A percentile compares a stretch with the other conserved stretches of the same genome.
Evolutionary conservation across 2,113 vertebrate species (phyloP).

Genomic region (Marmota flaviventris): DNA sequence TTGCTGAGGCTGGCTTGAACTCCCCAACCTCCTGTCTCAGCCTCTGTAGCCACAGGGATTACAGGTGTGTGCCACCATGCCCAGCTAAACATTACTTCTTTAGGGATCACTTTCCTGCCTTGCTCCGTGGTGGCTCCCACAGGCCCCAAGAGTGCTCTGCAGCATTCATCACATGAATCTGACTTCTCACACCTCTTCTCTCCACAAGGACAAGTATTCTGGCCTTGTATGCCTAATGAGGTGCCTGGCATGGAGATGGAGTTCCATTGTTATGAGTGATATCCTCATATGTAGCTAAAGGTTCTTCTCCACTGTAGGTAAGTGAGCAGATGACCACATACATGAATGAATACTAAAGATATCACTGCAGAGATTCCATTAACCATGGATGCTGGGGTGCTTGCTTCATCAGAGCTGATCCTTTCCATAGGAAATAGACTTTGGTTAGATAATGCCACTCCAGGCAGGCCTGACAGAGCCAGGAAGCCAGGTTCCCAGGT

Average conservation of each 20-base stretch:
- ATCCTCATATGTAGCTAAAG: not conserved
- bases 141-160: not conserved
- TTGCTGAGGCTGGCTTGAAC: too few relatives aligned
- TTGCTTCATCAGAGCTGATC: not conserved
- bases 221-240: not conserved
- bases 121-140: not conserved
- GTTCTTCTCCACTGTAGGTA: not conserved
- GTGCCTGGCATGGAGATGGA: not conserved
- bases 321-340: not conserved
- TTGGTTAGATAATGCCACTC: not conserved
- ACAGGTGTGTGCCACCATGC: too few relatives aligned
- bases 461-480: not conserved
- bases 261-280: not conserved
- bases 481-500: not conserved
- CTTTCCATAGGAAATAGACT: not conserved
- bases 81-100: not conserved
- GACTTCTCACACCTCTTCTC: not conserved
- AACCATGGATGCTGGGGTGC: not conserved
- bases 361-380: not conserved
- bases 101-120: not conserved
- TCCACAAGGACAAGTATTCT: not conserved
- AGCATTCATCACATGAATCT: not conserved
- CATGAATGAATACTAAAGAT: not conserved
- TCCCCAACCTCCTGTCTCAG: too few relatives aligned
- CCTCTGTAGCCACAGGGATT: too few relatives aligned